Percentiles rank a stretch among this genome's conserved stretches.
These are phyloP conservation scores for Epiblema foenella DNA, from an alignment of 2,888 invertebrate genomes.

Conservation along the genomic window DNA sequence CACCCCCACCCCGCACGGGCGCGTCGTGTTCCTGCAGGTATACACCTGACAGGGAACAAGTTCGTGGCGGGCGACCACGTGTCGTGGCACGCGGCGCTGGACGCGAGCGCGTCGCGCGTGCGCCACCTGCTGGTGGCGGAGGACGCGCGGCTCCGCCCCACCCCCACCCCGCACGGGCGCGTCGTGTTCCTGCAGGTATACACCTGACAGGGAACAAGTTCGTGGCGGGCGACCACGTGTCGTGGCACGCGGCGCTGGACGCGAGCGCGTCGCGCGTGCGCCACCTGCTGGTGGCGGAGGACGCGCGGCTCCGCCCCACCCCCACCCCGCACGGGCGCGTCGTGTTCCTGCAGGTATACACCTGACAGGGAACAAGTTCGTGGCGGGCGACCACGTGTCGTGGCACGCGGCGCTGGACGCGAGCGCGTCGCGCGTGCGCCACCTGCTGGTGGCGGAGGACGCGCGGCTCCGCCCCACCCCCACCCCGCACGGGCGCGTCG, in stretches of 20 bases:
- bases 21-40: slow-evolving; percentile 87
- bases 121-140: slow-evolving; percentile 93
- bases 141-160: slow-evolving; percentile 90
- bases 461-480: slow-evolving; percentile 88
- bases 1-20: slow-evolving; percentile 89
- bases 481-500: slow-evolving; percentile 91
- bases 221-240: no score
- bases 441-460: slow-evolving; percentile 94
- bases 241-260: no score
- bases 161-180: slow-evolving; percentile 89
- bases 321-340: slow-evolving; percentile 91
- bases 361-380: no score
- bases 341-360: slow-evolving; percentile 85
- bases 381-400: no score
- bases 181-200: slow-evolving; percentile 86
- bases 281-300: slow-evolving; percentile 94
- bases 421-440: slow-evolving; percentile 69
- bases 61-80: slow-evolving; percentile 97
- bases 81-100: slow-evolving; percentile 95
- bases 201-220: no score
- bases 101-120: slow-evolving; percentile 73
- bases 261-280: slow-evolving; percentile 63
- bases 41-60: slow-evolving; percentile 64
- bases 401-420: no score
- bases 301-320: slow-evolving; percentile 89